Conservation (phyloP, 2,113 vertebrate species). For the Orthonyx spaldingii region DNA sequence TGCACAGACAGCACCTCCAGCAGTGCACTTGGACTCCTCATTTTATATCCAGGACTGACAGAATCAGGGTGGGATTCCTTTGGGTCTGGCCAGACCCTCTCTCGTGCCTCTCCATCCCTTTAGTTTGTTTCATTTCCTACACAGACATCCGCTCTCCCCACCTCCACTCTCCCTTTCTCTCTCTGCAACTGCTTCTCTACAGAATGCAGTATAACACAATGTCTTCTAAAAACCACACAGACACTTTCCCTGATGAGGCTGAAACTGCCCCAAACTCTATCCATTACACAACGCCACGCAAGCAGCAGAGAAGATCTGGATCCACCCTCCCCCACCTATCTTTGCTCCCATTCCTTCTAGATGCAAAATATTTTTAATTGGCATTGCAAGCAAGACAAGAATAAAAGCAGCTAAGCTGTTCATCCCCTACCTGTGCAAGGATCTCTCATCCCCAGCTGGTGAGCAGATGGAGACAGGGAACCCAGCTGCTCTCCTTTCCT, state of each 20-base stretch:
- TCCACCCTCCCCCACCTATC: not conserved
- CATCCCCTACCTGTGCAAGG: conserved; percentile 53
- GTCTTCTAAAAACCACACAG: not conserved
- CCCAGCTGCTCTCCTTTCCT: conserved; percentile 58
- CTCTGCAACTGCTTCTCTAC: not conserved
- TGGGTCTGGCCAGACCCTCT: not conserved
- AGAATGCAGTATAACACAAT: not conserved
- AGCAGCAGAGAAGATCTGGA: not conserved
- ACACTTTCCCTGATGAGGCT: not conserved
- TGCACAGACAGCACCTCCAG: not conserved
- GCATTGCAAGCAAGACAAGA: not conserved
- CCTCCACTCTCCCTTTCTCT: not conserved
- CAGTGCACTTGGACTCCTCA: not conserved
- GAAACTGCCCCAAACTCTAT: conserved; percentile 2
- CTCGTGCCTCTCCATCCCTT: not conserved
- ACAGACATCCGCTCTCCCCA: not conserved
- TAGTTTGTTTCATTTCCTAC: not conserved
- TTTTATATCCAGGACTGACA: not conserved
- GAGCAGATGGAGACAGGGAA: conserved; percentile 44
- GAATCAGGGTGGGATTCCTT: not conserved
- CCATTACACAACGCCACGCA: not conserved
- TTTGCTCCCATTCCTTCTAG: not conserved
- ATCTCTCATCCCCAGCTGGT: conserved; percentile 54
- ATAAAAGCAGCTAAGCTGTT: conserved; percentile 35
- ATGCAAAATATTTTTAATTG: conserved; percentile 41